Percentiles rank a stretch among this genome's conserved stretches.
phyloP scores from a whole-genome alignment of 2,888 invertebrate species.

The Andrena bicolor region DNA sequence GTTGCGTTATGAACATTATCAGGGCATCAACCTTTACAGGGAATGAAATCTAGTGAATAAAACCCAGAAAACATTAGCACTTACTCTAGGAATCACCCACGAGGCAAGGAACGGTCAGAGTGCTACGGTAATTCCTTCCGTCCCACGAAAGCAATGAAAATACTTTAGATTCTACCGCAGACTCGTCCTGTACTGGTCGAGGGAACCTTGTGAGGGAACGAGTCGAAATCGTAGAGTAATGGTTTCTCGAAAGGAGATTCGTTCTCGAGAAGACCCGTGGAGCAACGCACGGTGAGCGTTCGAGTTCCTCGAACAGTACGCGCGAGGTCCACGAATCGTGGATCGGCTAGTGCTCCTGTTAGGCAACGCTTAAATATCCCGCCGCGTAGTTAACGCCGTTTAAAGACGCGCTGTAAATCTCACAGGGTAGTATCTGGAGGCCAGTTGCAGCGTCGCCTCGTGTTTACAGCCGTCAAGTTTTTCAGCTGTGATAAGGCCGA shows the following conservation, averaged over 20 bases:
- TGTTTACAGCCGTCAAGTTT: constrained; percentile 74
- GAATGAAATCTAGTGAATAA: too few species aligned
- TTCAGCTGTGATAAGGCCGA: constrained; percentile 68
- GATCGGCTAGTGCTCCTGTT: constrained; percentile 19
- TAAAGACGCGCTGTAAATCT: constrained; percentile 64
- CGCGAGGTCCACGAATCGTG: not conserved
- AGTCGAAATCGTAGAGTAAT: not conserved
- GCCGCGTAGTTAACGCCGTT: constrained; percentile 45
- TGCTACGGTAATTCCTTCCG: too few species aligned
- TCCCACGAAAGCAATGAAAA: not conserved
- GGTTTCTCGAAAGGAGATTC: not conserved
- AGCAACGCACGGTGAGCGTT: not conserved
- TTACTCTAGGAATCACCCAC: too few species aligned
- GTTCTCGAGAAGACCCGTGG: not conserved
- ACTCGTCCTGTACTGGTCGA: not conserved
- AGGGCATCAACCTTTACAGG: too few species aligned
- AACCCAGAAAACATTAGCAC: too few species aligned
- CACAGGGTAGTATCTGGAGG: constrained; percentile 40
- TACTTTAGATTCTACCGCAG: not conserved
- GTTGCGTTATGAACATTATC: too few species aligned
- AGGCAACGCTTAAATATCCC: constrained; percentile 43
- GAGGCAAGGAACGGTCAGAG: too few species aligned
- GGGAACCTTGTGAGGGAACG: not conserved
- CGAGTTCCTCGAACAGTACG: constrained; percentile 6
- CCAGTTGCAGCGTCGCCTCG: constrained; percentile 59